phyloP scores from a whole-genome alignment of 2,113 vertebrate genomes.

The Antigone vipio region DNA sequence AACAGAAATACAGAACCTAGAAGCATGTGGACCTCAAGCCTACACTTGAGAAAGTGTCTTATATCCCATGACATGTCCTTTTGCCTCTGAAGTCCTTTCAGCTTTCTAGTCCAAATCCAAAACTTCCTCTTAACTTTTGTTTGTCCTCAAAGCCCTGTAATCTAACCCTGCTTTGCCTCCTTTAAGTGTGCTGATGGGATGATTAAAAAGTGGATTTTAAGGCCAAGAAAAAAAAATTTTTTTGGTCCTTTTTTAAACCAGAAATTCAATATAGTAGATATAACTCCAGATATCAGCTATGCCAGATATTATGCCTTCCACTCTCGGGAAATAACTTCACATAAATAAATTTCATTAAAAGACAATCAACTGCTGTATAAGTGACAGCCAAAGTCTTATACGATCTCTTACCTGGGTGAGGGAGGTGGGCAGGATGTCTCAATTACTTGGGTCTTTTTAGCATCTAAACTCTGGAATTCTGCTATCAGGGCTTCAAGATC shows the following conservation, averaged over 20 bases:
- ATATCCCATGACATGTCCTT: not conserved
- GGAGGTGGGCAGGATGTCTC: slow-evolving; percentile 85
- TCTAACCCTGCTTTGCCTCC: not conserved
- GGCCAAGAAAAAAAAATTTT: not conserved
- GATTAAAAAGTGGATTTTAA: not conserved
- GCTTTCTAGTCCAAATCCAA: not conserved
- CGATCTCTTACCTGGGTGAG: slow-evolving; percentile 79
- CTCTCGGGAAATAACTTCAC: not conserved
- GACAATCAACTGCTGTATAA: not conserved
- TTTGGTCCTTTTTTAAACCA: not conserved
- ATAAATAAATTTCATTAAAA: not conserved
- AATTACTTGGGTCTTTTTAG: slow-evolving; percentile 86
- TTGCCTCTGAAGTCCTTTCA: not conserved
- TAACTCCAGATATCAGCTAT: not conserved
- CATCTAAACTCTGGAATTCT: slow-evolving; percentile 91
- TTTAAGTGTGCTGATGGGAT: not conserved
- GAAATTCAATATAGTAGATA: not conserved
- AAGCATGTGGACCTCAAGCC: not conserved
- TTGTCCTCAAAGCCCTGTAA: not conserved
- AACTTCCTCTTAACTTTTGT: not conserved
- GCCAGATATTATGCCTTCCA: not conserved
- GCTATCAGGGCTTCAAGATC: slow-evolving; percentile 93
- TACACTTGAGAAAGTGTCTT: not conserved
- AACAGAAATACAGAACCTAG: not conserved
- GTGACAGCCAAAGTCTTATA: not conserved